A percentile compares a stretch with the other conserved stretches of the same genome.
Evolutionary conservation across 2,888 invertebrate species (phyloP).

Genomic region (Steinernema carpocapsae): DNA sequence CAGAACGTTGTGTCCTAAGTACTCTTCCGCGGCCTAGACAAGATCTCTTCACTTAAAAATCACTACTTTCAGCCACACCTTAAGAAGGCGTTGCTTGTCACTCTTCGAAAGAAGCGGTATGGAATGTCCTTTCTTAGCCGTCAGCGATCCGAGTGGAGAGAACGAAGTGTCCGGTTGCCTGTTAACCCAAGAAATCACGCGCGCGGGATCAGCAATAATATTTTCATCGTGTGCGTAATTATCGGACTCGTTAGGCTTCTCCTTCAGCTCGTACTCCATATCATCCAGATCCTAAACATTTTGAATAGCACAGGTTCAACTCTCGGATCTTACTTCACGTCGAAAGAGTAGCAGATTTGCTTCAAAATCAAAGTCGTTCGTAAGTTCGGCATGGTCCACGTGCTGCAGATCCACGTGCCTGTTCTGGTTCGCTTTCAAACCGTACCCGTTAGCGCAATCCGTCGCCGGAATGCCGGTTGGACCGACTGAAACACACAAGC

Average conservation of each 20-base stretch:
- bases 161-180: constrained; percentile 26
- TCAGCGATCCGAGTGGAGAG: not conserved
- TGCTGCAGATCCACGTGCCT: constrained; percentile 48
- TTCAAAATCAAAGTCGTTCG: constrained; percentile 63
- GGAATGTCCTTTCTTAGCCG: not conserved
- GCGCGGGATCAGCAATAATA: constrained; percentile 55
- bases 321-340: constrained; percentile 40
- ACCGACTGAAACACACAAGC: constrained; percentile 33
- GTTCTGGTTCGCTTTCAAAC: constrained; percentile 29
- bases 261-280: not conserved
- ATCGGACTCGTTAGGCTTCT: constrained; percentile 16
- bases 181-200: constrained; percentile 62
- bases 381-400: constrained; percentile 55
- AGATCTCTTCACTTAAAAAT: not conserved
- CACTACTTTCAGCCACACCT: not conserved
- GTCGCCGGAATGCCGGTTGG: constrained; percentile 59
- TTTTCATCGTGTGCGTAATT: constrained; percentile 67
- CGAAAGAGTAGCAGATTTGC: constrained; percentile 59
- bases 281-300: constrained; percentile 22
- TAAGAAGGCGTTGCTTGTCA: not conserved
- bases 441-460: constrained; percentile 54
- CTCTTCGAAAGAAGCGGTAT: not conserved
- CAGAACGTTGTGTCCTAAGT: not conserved
- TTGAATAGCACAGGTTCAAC: constrained; percentile 27
- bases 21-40: not conserved